Evolutionary conservation across 2,797 vertebrate genomes (phyloP).

Genomic region (Triplophysa bombifrons): DNA sequence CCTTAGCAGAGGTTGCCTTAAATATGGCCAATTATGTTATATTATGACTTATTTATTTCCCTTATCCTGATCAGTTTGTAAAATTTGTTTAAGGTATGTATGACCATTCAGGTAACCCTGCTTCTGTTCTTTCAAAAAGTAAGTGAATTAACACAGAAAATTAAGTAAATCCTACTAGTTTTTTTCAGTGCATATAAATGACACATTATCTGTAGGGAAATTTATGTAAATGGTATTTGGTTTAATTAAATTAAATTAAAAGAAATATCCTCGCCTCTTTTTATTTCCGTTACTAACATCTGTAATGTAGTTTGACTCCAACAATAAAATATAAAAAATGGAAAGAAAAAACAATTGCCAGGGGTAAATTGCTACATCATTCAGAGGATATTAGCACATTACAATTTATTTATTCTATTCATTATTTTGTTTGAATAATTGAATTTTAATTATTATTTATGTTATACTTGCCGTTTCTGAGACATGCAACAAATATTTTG

Average conservation of each 20-base stretch:
- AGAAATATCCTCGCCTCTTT: neutral
- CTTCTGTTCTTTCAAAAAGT: too few species aligned
- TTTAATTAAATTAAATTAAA: neutral
- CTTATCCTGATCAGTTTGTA: neutral
- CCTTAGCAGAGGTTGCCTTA: constrained; percentile 11
- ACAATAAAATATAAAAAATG: neutral
- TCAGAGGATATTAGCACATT: neutral
- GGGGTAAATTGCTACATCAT: neutral
- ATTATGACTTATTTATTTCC: neutral
- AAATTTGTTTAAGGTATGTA: too few species aligned
- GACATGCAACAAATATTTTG: too few species aligned
- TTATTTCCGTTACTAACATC: neutral
- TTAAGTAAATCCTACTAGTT: too few species aligned
- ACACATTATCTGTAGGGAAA: neutral
- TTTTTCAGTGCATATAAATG: neutral
- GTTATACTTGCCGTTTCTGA: too few species aligned
- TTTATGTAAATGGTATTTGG: neutral
- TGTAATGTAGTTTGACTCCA: neutral
- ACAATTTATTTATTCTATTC: neutral
- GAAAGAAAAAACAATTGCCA: neutral
- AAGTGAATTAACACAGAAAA: too few species aligned
- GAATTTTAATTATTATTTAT: too few species aligned
- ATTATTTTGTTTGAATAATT: neutral
- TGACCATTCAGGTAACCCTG: too few species aligned
- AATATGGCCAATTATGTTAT: neutral